These are phyloP conservation scores for Sardinella longiceps DNA, from an alignment of 2,797 vertebrate species.

Conservation along the genomic window DNA sequence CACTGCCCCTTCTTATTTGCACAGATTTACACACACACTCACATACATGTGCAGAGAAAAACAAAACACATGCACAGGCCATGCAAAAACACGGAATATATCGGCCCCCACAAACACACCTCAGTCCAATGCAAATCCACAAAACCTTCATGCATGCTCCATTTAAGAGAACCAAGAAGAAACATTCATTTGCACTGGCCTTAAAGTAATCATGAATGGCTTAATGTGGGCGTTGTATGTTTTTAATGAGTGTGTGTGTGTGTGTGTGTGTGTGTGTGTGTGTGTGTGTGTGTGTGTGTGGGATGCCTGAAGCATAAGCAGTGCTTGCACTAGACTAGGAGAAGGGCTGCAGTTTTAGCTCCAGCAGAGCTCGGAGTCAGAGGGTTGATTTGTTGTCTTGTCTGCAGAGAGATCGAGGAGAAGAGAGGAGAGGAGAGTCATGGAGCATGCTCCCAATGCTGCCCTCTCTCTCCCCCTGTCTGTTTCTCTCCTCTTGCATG, in stretches of 20 bases:
- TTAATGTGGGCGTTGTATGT: neutral
- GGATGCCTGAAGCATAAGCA: neutral
- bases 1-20: neutral
- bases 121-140: neutral
- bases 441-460: neutral
- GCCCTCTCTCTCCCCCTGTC: neutral
- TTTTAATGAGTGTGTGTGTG: neutral
- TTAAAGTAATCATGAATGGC: neutral
- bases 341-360: neutral
- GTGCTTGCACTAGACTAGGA: too few species aligned
- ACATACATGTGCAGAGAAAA: neutral
- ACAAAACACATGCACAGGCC: neutral
- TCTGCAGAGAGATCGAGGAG: neutral
- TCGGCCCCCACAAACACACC: neutral
- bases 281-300: too few species aligned
- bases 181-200: neutral
- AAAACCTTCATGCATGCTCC: neutral
- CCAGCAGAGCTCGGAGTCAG: neutral
- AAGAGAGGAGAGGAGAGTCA: neutral
- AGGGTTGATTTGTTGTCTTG: neutral
- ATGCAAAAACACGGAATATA: neutral
- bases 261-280: neutral
- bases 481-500: neutral
- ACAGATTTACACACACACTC: neutral
- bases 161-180: neutral